These are phyloP conservation scores for Rana temporaria DNA, from an alignment of 2,113 vertebrate genomes.

Conservation along the genomic window DNA sequence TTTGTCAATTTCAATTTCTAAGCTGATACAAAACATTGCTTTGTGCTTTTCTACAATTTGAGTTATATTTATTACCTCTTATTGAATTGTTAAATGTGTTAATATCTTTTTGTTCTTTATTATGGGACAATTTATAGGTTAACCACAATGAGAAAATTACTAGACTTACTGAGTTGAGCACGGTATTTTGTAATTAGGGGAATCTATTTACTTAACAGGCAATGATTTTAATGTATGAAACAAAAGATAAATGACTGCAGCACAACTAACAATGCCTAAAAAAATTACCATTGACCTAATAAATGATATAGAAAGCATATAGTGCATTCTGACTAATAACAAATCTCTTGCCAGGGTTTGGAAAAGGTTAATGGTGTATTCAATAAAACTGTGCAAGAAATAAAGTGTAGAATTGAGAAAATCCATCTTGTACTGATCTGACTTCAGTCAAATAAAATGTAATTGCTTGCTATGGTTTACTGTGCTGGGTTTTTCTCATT, in stretches of 20 bases:
- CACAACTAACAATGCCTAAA: too few relatives aligned
- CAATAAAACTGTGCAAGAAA: too few relatives aligned
- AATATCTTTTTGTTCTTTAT: slow-evolving; percentile 9
- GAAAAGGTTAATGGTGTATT: too few relatives aligned
- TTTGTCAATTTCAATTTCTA: slow-evolving; percentile 45
- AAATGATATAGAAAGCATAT: too few relatives aligned
- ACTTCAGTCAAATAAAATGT: neutral
- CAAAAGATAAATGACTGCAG: too few relatives aligned
- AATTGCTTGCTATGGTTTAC: neutral
- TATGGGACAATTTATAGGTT: slow-evolving; percentile 24
- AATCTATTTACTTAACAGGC: too few relatives aligned
- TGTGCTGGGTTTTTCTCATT: neutral
- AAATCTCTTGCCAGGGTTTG: too few relatives aligned
- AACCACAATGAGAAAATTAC: slow-evolving; percentile 23
- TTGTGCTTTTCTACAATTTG: slow-evolving; percentile 7
- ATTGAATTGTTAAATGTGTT: slow-evolving; percentile 16
- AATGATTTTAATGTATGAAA: too few relatives aligned
- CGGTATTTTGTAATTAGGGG: neutral
- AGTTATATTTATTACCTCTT: slow-evolving; percentile 33
- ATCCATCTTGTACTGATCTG: too few relatives aligned
- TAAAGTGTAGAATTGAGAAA: too few relatives aligned
- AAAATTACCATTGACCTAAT: too few relatives aligned
- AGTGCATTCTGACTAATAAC: too few relatives aligned
- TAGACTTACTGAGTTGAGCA: neutral
- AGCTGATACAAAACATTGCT: slow-evolving; percentile 11